Conservation (phyloP, 1,140 invertebrate species). For the Lycorma delicatula region DNA sequence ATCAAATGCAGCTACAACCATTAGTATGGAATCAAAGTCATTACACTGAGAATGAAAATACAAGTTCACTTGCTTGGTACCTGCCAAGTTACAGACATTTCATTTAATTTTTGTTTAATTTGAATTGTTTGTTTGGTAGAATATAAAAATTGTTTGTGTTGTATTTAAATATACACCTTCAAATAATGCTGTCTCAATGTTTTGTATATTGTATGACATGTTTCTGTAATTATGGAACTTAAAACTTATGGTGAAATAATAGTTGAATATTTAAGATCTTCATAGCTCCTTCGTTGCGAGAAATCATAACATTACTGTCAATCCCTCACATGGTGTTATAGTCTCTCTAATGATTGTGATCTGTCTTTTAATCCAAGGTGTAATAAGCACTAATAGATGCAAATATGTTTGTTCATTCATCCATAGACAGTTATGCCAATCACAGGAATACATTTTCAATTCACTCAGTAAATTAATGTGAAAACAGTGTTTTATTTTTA, state of each 20-base stretch:
- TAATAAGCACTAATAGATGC: slow-evolving; percentile 27
- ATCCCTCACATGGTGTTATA: slow-evolving; percentile 34
- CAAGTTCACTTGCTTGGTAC: no score
- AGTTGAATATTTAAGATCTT: slow-evolving; percentile 34
- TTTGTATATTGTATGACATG: no score
- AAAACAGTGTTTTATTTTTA: no score
- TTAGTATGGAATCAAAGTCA: no score
- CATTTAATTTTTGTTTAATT: no score
- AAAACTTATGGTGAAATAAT: slow-evolving; percentile 29
- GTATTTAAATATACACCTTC: no score
- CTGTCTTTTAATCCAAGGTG: slow-evolving; percentile 31
- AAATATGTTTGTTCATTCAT: slow-evolving; percentile 24
- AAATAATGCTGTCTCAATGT: no score
- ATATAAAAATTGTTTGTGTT: no score
- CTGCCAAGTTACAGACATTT: no score
- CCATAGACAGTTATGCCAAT: slow-evolving; percentile 26
- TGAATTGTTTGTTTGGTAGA: no score
- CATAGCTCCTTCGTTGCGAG: slow-evolving; percentile 33
- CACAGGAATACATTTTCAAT: slow-evolving; percentile 16
- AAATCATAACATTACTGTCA: slow-evolving; percentile 35
- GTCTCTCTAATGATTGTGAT: slow-evolving; percentile 34
- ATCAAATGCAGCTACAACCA: no score
- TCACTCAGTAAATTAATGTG: slow-evolving; percentile 13
- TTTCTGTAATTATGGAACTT: slow-evolving; percentile 26
- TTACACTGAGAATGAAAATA: no score